These are phyloP conservation scores for Antigone vipio DNA, from an alignment of 2,113 vertebrate genomes.

Conservation along the genomic window DNA sequence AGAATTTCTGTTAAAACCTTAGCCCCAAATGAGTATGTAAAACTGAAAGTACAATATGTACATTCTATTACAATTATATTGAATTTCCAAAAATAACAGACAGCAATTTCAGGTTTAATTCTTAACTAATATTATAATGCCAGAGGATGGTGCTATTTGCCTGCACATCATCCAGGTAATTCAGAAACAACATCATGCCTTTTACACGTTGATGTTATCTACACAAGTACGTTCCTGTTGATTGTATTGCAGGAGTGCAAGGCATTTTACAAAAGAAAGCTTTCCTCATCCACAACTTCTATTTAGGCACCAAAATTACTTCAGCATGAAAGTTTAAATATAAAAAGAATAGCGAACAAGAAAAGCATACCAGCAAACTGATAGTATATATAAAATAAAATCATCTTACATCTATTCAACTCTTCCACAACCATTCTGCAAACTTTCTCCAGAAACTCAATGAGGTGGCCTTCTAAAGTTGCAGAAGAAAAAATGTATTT, in stretches of 20 bases:
- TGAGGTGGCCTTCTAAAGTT: not conserved
- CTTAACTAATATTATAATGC: not conserved
- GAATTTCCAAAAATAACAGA: conserved; percentile 52
- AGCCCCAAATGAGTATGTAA: conserved; percentile 65
- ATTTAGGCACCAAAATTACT: not conserved
- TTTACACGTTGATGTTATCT: rapidly evolving
- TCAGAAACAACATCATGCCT: not conserved
- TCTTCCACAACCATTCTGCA: not conserved
- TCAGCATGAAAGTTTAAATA: not conserved
- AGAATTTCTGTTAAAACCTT: conserved; percentile 64
- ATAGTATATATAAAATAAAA: not conserved
- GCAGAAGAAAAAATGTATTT: not conserved
- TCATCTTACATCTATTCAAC: not conserved
- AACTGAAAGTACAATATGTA: conserved; percentile 69
- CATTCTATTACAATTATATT: conserved; percentile 25
- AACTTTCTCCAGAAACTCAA: not conserved
- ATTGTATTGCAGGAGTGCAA: not conserved
- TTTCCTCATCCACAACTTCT: not conserved
- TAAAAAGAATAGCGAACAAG: not conserved
- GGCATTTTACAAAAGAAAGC: not conserved
- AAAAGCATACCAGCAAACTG: not conserved
- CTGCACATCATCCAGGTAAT: not conserved
- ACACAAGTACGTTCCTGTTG: not conserved
- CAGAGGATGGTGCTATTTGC: conserved; percentile 66
- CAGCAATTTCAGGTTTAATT: not conserved